phyloP scores from a whole-genome alignment of 2,113 vertebrate genomes.

The Microtus oregoni region DNA sequence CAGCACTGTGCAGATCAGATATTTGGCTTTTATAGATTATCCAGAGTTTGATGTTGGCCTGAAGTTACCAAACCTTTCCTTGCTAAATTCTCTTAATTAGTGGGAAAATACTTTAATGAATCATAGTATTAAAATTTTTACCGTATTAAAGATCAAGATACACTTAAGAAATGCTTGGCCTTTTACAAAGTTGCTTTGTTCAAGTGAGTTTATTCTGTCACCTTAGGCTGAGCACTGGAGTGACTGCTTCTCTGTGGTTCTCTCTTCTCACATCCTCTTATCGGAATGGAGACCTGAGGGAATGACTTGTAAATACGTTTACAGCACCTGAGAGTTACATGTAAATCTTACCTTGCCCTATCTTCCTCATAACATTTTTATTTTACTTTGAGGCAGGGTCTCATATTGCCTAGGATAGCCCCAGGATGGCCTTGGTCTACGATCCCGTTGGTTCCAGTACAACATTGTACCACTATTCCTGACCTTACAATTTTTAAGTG shows the following conservation, averaged over 20 bases:
- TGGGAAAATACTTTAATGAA: background rate
- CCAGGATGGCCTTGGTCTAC: background rate
- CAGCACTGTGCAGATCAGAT: background rate
- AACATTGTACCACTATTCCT: background rate
- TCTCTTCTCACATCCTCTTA: background rate
- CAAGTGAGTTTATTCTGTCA: background rate
- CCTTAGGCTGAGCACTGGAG: background rate
- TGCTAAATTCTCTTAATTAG: background rate
- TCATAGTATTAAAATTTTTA: background rate
- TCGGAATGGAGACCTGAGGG: background rate
- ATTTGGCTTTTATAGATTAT: background rate
- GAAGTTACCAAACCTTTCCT: background rate
- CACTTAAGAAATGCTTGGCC: background rate
- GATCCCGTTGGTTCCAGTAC: background rate
- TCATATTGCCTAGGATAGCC: background rate
- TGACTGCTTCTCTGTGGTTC: background rate
- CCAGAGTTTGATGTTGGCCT: background rate
- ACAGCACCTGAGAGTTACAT: background rate
- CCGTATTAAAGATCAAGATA: background rate
- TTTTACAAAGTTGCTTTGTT: constrained; percentile 1
- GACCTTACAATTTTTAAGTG: background rate
- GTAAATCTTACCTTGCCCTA: background rate
- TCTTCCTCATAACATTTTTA: background rate
- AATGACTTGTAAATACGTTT: background rate
- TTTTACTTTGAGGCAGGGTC: no score